These are phyloP conservation scores for Geopemphigus sp. DNA, from an alignment of 1,140 invertebrate species.

Conservation along the genomic window DNA sequence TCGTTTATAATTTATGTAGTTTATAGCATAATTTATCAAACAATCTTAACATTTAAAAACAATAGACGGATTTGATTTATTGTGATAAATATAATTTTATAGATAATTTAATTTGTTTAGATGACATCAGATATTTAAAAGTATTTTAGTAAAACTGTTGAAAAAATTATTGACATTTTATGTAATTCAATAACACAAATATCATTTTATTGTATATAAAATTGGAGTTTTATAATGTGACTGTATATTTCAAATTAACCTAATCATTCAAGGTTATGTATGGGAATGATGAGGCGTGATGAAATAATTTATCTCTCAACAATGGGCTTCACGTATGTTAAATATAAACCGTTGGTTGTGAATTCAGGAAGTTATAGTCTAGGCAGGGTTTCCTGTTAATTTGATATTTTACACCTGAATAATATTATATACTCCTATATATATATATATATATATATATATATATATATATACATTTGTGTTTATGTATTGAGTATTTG, in stretches of 20 bases:
- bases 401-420: constrained; percentile 36
- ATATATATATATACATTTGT: neutral
- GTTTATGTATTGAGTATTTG: neutral
- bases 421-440: neutral
- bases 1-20: neutral
- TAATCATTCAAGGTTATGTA: constrained; percentile 34
- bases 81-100: neutral
- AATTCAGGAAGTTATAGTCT: constrained; percentile 43
- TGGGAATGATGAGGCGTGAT: constrained; percentile 35
- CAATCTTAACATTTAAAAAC: too few species aligned
- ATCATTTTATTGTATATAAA: neutral
- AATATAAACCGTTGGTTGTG: constrained; percentile 8
- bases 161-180: neutral
- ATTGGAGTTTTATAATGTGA: neutral
- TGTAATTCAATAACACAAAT: neutral
- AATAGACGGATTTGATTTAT: too few species aligned
- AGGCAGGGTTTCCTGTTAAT: constrained; percentile 48
- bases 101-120: neutral
- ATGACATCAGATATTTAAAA: neutral
- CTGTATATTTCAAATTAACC: neutral
- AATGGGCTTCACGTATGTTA: constrained; percentile 15
- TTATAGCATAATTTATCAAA: neutral
- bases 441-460: neutral
- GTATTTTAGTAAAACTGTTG: neutral
- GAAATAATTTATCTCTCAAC: constrained; percentile 40